Evolutionary conservation across 53 echinoderm and acorn worm genomes (phyloP).

Genomic region (Paelopatides confundens): DNA sequence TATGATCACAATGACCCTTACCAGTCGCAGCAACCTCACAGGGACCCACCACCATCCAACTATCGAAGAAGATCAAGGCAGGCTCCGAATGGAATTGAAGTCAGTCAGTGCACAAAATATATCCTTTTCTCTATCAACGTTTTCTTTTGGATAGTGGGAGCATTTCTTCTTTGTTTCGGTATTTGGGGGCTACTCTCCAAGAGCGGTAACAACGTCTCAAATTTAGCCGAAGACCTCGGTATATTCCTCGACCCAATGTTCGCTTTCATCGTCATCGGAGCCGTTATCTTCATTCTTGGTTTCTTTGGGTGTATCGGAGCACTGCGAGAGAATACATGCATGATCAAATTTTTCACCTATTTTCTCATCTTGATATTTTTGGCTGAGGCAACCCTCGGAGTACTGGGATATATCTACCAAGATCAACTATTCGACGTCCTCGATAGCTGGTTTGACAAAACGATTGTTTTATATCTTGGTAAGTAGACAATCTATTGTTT

Average conservation of each 20-base stretch:
- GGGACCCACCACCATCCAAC: background rate
- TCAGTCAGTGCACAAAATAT: slow-evolving; percentile 88
- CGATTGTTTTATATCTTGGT: slow-evolving; percentile 85
- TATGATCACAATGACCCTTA: background rate
- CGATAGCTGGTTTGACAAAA: slow-evolving; percentile 76
- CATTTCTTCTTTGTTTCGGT: slow-evolving; percentile 81
- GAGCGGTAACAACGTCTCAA: slow-evolving; percentile 71
- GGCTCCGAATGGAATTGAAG: slow-evolving; percentile 43
- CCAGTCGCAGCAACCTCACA: background rate
- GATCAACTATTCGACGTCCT: slow-evolving; percentile 67
- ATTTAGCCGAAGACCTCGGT: slow-evolving; percentile 82
- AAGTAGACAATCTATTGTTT: no score
- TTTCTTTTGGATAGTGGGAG: slow-evolving; percentile 87
- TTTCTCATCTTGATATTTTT: slow-evolving; percentile 85
- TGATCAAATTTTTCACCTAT: slow-evolving; percentile 84
- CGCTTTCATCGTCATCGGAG: slow-evolving; percentile 88
- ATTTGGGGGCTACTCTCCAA: slow-evolving; percentile 93
- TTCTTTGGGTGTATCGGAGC: slow-evolving; percentile 94
- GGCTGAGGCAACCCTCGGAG: slow-evolving; percentile 78
- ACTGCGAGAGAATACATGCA: slow-evolving; percentile 88
- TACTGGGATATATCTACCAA: slow-evolving; percentile 87
- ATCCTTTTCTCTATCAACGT: slow-evolving; percentile 86
- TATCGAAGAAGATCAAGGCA: background rate
- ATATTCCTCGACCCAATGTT: slow-evolving; percentile 92
- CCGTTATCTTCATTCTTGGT: slow-evolving; percentile 79